Evolutionary conservation across 1,140 invertebrate species (phyloP).

Genomic region (Pseudachorutes palmiensis): DNA sequence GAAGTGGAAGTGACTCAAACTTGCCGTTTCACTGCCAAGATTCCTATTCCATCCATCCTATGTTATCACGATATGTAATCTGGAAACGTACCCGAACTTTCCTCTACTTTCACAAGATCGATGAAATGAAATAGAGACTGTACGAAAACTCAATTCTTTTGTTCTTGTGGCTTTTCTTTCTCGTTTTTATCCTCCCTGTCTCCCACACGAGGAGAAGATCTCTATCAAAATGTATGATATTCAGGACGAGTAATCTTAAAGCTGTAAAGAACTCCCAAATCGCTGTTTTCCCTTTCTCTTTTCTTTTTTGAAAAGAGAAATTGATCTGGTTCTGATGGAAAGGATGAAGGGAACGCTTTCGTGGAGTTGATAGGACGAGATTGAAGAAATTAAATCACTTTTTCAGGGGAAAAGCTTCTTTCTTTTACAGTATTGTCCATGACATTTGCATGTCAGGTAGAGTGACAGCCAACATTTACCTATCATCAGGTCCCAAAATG

Average conservation of each 20-base stretch:
- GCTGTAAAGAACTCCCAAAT: slow-evolving; percentile 13
- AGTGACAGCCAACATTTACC: too few species aligned
- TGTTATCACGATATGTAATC: not conserved
- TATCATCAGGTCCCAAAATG: too few species aligned
- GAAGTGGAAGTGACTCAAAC: too few species aligned
- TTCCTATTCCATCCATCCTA: not conserved
- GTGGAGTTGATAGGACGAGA: not conserved
- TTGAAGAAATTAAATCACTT: slow-evolving; percentile 7
- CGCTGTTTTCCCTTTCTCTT: not conserved
- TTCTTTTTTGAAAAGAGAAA: not conserved
- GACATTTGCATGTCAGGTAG: not conserved
- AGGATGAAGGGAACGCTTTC: not conserved
- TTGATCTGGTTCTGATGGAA: slow-evolving; percentile 3
- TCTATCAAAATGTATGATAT: slow-evolving; percentile 9
- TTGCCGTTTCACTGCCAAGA: too few species aligned
- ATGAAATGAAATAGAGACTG: slow-evolving; percentile 11
- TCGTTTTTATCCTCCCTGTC: not conserved
- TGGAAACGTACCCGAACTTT: not conserved
- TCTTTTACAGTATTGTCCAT: not conserved
- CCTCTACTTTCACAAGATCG: not conserved
- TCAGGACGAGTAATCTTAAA: not conserved
- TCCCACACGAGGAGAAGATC: not conserved
- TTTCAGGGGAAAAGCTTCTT: not conserved
- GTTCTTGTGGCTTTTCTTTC: slow-evolving; percentile 10
- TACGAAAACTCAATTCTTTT: not conserved